Conservation (phyloP, 2,888 invertebrate genomes). For the Drosophila atroscutellata region DNA sequence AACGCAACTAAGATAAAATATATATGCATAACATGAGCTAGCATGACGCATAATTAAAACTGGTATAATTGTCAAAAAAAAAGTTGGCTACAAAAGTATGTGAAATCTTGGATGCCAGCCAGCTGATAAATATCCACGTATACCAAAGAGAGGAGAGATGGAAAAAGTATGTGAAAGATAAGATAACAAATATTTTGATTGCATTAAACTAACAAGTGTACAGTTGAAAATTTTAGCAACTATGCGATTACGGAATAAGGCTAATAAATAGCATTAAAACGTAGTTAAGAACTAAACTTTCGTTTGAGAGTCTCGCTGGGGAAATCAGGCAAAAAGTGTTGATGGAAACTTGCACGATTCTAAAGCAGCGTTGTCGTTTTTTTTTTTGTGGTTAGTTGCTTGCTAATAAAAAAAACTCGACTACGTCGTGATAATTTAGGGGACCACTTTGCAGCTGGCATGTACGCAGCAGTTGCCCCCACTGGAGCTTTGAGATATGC, state of each 20-base stretch:
- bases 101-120: conserved; percentile 59
- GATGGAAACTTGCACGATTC: conserved; percentile 30
- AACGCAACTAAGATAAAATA: not conserved
- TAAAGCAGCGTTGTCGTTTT: conserved; percentile 8
- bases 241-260: conserved; percentile 31
- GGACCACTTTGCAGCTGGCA: conserved; percentile 30
- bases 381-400: conserved; percentile 31
- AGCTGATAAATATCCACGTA: conserved; percentile 45
- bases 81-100: conserved; percentile 48
- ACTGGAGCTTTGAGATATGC: conserved; percentile 63
- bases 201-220: conserved; percentile 16
- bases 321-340: conserved; percentile 70
- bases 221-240: conserved; percentile 7
- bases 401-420: conserved; percentile 39
- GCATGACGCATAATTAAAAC: conserved; percentile 68
- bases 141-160: conserved; percentile 7
- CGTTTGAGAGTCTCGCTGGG: conserved; percentile 48
- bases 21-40: conserved; percentile 35
- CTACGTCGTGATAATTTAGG: conserved; percentile 53
- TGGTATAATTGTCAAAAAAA: conserved; percentile 55
- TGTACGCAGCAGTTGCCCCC: conserved; percentile 28
- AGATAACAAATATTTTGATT: conserved; percentile 28
- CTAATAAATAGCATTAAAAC: conserved; percentile 18
- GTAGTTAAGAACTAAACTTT: conserved; percentile 34
- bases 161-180: conserved; percentile 28